Evolutionary conservation across 2,888 invertebrate species (phyloP).

Genomic region (Myathropa florea): DNA sequence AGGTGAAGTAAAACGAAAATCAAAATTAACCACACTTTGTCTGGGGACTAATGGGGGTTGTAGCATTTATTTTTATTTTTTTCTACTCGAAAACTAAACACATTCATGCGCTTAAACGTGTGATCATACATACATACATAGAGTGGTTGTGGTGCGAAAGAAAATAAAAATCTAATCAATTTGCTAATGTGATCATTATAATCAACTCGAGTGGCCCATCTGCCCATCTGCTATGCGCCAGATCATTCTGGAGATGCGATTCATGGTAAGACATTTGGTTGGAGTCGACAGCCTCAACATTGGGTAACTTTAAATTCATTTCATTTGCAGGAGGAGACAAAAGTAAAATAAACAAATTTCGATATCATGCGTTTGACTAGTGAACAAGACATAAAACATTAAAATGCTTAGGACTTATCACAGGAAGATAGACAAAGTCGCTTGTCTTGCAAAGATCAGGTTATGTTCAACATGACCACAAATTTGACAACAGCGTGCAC

Average conservation of each 20-base stretch:
- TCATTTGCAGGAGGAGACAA: neutral
- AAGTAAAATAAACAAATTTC: no score
- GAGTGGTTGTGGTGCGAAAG: conserved; percentile 53
- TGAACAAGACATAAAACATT: neutral
- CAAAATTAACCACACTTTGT: conserved; percentile 42
- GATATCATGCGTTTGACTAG: neutral
- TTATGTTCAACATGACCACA: no score
- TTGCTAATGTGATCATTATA: conserved; percentile 39
- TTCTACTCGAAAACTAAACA: neutral
- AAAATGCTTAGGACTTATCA: neutral
- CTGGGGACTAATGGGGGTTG: neutral
- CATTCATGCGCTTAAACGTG: conserved; percentile 12
- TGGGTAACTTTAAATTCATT: neutral
- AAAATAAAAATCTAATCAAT: conserved; percentile 56
- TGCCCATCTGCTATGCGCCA: neutral
- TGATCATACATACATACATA: neutral
- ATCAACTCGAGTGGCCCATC: conserved; percentile 12
- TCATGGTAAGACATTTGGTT: conserved; percentile 21
- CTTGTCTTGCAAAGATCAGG: no score
- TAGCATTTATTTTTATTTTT: neutral
- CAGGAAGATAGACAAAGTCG: no score
- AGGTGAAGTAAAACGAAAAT: neutral
- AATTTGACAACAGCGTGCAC: no score
- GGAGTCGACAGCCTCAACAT: neutral
- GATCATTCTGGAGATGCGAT: neutral